These are phyloP conservation scores for Discoglossus pictus DNA, from an alignment of 2,797 vertebrate species.

Conservation along the genomic window DNA sequence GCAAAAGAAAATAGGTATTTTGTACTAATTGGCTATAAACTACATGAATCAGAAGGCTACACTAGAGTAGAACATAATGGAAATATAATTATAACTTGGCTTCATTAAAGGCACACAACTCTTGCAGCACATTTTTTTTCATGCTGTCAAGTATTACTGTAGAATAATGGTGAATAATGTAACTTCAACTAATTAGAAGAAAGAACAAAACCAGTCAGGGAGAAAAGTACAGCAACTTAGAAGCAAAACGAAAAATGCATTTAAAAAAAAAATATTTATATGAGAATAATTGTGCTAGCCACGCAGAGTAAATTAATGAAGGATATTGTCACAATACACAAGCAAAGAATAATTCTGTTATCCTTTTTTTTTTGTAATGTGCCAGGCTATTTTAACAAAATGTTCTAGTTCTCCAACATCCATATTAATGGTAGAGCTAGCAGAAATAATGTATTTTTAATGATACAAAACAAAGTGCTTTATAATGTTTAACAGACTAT, in stretches of 20 bases:
- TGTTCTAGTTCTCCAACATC: too few species aligned
- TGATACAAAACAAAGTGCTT: too few species aligned
- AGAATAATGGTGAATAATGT: constrained; percentile 12
- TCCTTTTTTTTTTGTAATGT: too few species aligned
- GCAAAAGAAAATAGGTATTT: constrained; percentile 6
- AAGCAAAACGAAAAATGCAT: too few species aligned
- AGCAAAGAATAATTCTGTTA: too few species aligned
- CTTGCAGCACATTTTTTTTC: neutral
- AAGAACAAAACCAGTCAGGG: neutral
- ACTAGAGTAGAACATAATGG: constrained; percentile 1
- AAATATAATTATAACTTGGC: constrained; percentile 12
- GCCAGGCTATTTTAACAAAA: too few species aligned
- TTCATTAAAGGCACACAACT: constrained; percentile 28
- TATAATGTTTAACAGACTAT: too few species aligned
- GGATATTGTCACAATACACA: neutral
- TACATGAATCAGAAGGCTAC: constrained; percentile 19
- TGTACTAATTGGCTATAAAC: constrained; percentile 29
- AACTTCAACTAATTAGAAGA: neutral
- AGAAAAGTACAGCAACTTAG: neutral
- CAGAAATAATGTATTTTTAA: too few species aligned
- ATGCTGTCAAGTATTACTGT: constrained; percentile 1
- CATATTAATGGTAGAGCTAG: too few species aligned
- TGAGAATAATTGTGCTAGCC: neutral
- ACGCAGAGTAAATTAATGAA: neutral
- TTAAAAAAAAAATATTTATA: neutral